phyloP scores from a whole-genome alignment of 2,888 invertebrate species.

The Sarcophaga rosellei region DNA sequence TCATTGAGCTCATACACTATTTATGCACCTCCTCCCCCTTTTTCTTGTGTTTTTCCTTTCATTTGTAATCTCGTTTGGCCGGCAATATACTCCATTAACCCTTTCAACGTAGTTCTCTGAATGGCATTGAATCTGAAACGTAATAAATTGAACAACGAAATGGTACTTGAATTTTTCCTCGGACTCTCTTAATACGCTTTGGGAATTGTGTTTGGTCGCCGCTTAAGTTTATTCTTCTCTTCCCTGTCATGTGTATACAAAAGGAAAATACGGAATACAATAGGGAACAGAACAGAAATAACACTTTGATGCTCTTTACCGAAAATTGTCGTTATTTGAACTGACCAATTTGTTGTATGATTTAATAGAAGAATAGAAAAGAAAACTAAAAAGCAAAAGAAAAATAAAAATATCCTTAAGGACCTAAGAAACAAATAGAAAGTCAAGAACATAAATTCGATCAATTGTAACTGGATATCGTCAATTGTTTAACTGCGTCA shows the following conservation, averaged over 20 bases:
- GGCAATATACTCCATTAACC: slow-evolving; percentile 53
- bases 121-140: slow-evolving; percentile 19
- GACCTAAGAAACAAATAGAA: slow-evolving; percentile 31
- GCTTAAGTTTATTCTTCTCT: slow-evolving; percentile 53
- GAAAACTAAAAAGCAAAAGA: not conserved
- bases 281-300: slow-evolving; percentile 25
- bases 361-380: slow-evolving; percentile 20
- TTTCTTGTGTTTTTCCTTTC: not conserved
- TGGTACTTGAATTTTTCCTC: slow-evolving; percentile 47
- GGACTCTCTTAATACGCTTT: slow-evolving; percentile 43
- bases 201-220: slow-evolving; percentile 54
- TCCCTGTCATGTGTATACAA: slow-evolving; percentile 1
- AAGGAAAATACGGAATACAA: not conserved
- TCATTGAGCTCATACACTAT: slow-evolving; percentile 33
- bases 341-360: slow-evolving; percentile 57
- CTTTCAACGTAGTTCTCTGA: slow-evolving; percentile 37
- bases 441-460: slow-evolving; percentile 43
- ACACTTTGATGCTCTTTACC: slow-evolving; percentile 34
- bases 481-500: slow-evolving; percentile 55
- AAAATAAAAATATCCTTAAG: slow-evolving; percentile 40
- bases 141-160: slow-evolving; percentile 51
- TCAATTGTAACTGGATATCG: slow-evolving; percentile 59
- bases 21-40: not conserved
- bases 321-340: slow-evolving; percentile 44
- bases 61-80: slow-evolving; percentile 25